Evolutionary conservation across 2,888 invertebrate genomes (phyloP), one percentile per base, ranked within the genome.

Genomic region (Leptogaster cylindrica): DNA sequence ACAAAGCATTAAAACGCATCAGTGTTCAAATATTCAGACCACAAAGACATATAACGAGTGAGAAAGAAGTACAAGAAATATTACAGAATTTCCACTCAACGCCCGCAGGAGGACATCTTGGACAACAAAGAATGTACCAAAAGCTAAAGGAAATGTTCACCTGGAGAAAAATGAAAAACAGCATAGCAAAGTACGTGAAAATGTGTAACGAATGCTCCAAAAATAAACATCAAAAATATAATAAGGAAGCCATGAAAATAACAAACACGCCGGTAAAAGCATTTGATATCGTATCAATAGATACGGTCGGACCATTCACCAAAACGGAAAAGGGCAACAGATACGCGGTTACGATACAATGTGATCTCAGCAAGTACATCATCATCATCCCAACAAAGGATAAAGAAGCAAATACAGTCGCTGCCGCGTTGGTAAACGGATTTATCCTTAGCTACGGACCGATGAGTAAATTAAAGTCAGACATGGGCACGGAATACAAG

Each of bases 261-360:
- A 18, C 46, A 14, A 46, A 3, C 5, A 4, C 36, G 12, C 3
- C 46, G 6, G 16, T 20, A 7, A 46, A 46, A 46, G 4, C 7
- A 8, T 46, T 46, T 5, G 46, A 46, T 3, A 20, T 18, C 14
- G 20, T 46, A 46, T 46, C 46, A 16, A 46, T 46, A 46, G 46
- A 46, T 12, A 36, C 2, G 12, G 36, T 36, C 2, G 2, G 2
- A 36, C 6, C 36, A 36, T 36, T 36, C 12, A 36, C 36, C 36
- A 36, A 36, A 36, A 6, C 36, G 12, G 4, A 1, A 36, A 36
- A 36, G 1, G 36, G 2, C 14, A 36, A 36, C 14, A 14, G 33
- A n/a, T 65, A 65, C 12, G 50, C 50, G 2, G 50, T 31, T n/a
- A 65, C 1, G 16, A 16, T 46, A 1, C 18, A 46, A 20, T 16